phyloP scores from a whole-genome alignment of 2,113 vertebrate genomes.

The Crotalus viridis region DNA sequence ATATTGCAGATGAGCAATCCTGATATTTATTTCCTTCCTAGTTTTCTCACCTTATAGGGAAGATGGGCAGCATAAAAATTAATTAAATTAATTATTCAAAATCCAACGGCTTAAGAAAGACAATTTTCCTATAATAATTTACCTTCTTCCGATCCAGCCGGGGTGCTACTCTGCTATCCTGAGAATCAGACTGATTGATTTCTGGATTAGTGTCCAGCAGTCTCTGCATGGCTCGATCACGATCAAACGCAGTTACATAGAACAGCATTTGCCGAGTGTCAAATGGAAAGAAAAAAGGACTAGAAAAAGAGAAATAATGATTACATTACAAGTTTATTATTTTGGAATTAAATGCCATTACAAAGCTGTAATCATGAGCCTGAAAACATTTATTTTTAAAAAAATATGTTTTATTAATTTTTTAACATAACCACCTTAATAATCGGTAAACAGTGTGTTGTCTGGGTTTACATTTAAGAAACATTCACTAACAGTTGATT shows the following conservation, averaged over 20 bases:
- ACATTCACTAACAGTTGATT: too few relatives aligned
- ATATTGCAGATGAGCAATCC: not conserved
- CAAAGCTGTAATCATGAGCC: rapidly evolving
- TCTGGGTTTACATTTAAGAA: too few relatives aligned
- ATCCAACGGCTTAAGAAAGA: not conserved
- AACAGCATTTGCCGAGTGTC: slow-evolving; percentile 99
- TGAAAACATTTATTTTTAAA: not conserved
- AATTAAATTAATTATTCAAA: not conserved
- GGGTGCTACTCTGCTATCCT: slow-evolving; percentile 97
- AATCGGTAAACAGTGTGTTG: too few relatives aligned
- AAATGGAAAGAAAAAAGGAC: slow-evolving; percentile 99
- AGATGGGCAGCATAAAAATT: not conserved
- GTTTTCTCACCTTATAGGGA: not conserved
- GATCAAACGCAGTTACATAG: slow-evolving; percentile 99
- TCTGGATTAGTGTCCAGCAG: slow-evolving; percentile 97
- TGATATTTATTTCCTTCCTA: not conserved
- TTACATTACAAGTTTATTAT: slow-evolving; percentile 24
- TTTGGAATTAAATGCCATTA: not conserved
- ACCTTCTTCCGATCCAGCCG: slow-evolving; percentile 98
- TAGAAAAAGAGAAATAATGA: slow-evolving; percentile 61
- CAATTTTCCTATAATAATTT: slow-evolving; percentile 28
- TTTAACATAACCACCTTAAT: too few relatives aligned
- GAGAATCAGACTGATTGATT: slow-evolving; percentile 98
- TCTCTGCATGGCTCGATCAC: slow-evolving; percentile 97
- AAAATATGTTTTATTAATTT: too few relatives aligned